Evolutionary conservation across 2,113 vertebrate genomes (phyloP), one percentile per base, ranked within the genome.

Genomic region (Oncorhynchus masou): DNA sequence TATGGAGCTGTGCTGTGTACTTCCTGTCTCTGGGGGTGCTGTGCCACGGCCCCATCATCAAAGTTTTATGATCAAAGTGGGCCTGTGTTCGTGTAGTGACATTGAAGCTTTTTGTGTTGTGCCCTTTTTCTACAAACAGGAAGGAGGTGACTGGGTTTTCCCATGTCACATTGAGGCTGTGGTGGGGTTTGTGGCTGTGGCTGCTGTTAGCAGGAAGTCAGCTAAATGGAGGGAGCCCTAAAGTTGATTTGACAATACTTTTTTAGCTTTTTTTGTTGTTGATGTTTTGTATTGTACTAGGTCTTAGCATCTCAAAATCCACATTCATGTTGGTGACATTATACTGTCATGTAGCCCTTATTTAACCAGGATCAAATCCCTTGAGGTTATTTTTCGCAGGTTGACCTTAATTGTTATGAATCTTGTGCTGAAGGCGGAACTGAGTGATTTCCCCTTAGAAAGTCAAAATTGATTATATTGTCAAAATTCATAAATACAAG

Each of bases 61-160:
- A 62, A 62, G 59, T n/a, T 22, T n/a, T 62, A n/a, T 62, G 59
- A 62, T 62, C 59, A 62, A 62, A 62, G 59, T 62, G 59, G 20
- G 13, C 6, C 20, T 22, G n/a, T 62, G 59, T 62, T 62, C n/a
- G 3, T 7, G 59, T 62, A 62, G 22, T 22, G n/a, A 62, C 59
- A 62, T 62, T 24, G 24, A 62, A 62, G 59, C 59, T n/a, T 62
- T 62, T 22, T 22, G 59, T 62, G 19, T 62, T 2, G n/a, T n/a
- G 2, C 19, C 59, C 20, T 16, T 9, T 62, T 22, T 54, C 2
- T 62, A 62, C n/a, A 22, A n/a, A 22, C 59, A 62, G n/a, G 59
- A 62, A 62, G 59, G 59, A 62, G 59, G 59, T n/a, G 59, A 62
- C 59, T 22, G 59, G n/a, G n/a, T 8, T 62, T 62, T 24, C 59